Evolutionary conservation across 1,140 invertebrate species (phyloP), one percentile per base, ranked within the genome.

Genomic region (Procambarus clarkii): DNA sequence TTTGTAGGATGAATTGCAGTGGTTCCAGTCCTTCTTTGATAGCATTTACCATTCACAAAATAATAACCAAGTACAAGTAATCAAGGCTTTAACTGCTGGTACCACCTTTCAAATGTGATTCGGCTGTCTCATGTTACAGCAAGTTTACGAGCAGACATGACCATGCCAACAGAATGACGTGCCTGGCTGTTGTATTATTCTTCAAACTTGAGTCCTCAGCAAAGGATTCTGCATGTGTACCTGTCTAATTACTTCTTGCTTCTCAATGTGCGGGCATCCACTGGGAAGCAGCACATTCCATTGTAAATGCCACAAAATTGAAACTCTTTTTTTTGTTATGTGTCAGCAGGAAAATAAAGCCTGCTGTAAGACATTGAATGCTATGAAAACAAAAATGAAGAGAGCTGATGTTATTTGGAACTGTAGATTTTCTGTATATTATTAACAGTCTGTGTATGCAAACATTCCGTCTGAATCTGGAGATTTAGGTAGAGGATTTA

Each of bases 401-500:
- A 48, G 24, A 79, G n/a, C 48, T 15, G n/a, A 48, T 54, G 69
- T 54, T 54, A 48, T 79, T 78, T 44, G 3, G 46, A 85, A 78
- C 50, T 85, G 50, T 58, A 71, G 7, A 54, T 24, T 91, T 76
- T 46, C 45, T 77, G 78, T 71, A 91, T 82, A 91, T 91, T 91
- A 64, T 78, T 84, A 81, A 91, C 81, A 82, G 88, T 91, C 81
- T 34, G 81, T 84, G 88, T 91, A 91, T 91, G 88, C 76, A 91
- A 89, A 91, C 88, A 91, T 91, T 91, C 88, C 88, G 88, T 91
- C 81, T 91, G 82, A 84, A 91, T 91, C 88, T 91, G 88, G 88
- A 91, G 88, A 91, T 91, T 89, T 89, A 84, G 71, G 88, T 91
- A 85, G 81, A 85, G 80, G 87, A 89, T 89, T 50, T 91, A 82